Percentiles rank a stretch among this genome's conserved stretches.
Conservation (phyloP, 2,797 vertebrate species). For the Phaenicophaeus curvirostris region DNA sequence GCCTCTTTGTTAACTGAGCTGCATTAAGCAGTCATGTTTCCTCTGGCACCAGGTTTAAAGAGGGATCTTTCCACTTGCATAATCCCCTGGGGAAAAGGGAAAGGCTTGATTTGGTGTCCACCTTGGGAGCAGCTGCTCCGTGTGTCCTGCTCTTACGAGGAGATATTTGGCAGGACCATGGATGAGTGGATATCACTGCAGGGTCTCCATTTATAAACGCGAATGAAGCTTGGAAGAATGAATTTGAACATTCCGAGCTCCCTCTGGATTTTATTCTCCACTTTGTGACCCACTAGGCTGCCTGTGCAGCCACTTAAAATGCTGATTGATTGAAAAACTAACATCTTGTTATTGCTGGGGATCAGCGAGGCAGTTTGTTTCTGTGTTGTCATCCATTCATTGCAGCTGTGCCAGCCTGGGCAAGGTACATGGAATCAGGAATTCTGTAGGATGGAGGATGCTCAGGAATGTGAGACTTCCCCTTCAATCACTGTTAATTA, state of each 20-base stretch:
- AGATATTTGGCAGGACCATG: fast-evolving
- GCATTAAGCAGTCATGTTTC: fast-evolving
- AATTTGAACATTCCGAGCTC: neutral
- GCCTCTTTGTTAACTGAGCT: neutral
- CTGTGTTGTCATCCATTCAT: neutral
- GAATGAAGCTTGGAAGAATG: neutral
- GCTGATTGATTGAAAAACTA: neutral
- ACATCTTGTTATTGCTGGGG: fast-evolving
- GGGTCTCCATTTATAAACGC: neutral
- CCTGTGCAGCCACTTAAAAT: neutral
- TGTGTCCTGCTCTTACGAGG: fast-evolving
- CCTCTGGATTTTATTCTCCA: neutral
- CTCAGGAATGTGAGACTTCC: neutral
- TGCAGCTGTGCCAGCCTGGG: neutral
- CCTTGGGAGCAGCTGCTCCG: fast-evolving
- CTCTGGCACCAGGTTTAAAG: neutral
- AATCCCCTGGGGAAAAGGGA: neutral
- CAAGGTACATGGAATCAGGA: neutral
- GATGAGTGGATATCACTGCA: fast-evolving
- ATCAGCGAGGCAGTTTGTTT: neutral
- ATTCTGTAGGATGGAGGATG: neutral
- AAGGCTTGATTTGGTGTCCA: neutral
- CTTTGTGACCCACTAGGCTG: neutral
- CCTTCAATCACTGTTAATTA: neutral
- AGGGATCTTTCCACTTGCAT: neutral